phyloP scores from a whole-genome alignment of 2,113 vertebrate species.

The Marcusenius ussheri region DNA sequence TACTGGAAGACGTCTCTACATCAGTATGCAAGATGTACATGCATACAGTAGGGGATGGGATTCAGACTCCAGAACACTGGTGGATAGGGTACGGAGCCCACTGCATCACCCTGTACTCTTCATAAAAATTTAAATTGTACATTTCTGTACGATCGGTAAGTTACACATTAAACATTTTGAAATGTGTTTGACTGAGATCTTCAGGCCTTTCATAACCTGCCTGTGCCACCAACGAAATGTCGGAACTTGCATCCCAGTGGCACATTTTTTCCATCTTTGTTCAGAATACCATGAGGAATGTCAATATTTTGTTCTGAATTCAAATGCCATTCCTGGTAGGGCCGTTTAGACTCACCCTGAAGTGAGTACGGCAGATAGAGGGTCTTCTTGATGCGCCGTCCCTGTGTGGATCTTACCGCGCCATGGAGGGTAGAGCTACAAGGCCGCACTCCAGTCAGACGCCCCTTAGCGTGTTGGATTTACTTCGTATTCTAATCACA shows the following conservation, averaged over 20 bases:
- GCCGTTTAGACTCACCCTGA: not conserved
- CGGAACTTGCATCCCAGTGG: not conserved
- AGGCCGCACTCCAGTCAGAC: not conserved
- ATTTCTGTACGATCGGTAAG: not conserved
- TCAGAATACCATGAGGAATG: not conserved
- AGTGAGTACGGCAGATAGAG: not conserved
- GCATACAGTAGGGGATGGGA: not conserved
- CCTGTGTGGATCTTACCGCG: not conserved
- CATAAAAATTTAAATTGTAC: not conserved
- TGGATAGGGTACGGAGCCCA: not conserved
- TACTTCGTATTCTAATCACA: not conserved
- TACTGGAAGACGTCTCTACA: not conserved
- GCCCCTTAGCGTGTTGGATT: not conserved
- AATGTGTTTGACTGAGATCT: not conserved
- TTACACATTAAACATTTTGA: not conserved
- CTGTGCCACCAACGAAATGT: not conserved
- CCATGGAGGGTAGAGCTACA: not conserved
- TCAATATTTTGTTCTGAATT: not conserved
- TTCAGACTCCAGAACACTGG: not conserved
- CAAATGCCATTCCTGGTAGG: not conserved
- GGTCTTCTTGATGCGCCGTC: not conserved
- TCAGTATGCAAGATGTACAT: not conserved
- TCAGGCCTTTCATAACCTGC: not conserved
- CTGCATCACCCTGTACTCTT: not conserved
- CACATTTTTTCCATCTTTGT: not conserved